Base-by-base conservation (phyloP, 2,797 vertebrate species). In the Cryptoblepharus egeriae region DNA sequence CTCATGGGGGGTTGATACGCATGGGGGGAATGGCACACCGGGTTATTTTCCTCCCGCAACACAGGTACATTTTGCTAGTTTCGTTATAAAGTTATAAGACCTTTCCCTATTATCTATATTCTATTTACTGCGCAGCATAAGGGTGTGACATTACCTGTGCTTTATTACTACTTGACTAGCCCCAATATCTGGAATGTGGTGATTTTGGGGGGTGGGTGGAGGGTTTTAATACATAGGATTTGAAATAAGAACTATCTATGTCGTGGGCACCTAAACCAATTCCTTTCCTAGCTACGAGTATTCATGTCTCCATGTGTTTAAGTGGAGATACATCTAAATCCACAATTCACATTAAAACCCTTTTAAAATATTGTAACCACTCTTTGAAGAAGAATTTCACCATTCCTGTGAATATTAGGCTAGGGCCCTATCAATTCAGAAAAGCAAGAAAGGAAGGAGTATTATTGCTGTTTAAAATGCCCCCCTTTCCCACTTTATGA, bases 121-220 rank as follows among this genome's bases (percentile, higher is more conserved):
- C 77, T 82, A 92, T 87, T 92, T 91, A 88, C 79, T 92, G 74
- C 90, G 93, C 92, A 92, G 87, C 73, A 92, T 77, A 88, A 85
- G 92, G 87, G 82, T 92, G 82, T 87, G 91, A 89, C 83, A 89
- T 82, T 64, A 88, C 78, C 58, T 87, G 88, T 64, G 89, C 89
- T 92, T 94, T 91, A 92, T 94, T 94, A 92, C 90, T 88, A 89
- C 83, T 93, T 91, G 77, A 87, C 88, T 91, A 78, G n/a, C 79
- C 91, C 42, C 80, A 90, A 81, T 83, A 92, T 52, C 88, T 79
- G 87, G 80, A 73, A 92, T 85, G 79, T 13, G 15, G 49, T 57
- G 18, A 22, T 3, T 89, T 85, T 91, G 20, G 57, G 26, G 32
- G 58, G n/a, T n/a, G n/a, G n/a, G n/a, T n/a, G 58, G 58, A 72